phyloP scores from a whole-genome alignment of 2,113 vertebrate genomes.

The Fukomys damarensis region DNA sequence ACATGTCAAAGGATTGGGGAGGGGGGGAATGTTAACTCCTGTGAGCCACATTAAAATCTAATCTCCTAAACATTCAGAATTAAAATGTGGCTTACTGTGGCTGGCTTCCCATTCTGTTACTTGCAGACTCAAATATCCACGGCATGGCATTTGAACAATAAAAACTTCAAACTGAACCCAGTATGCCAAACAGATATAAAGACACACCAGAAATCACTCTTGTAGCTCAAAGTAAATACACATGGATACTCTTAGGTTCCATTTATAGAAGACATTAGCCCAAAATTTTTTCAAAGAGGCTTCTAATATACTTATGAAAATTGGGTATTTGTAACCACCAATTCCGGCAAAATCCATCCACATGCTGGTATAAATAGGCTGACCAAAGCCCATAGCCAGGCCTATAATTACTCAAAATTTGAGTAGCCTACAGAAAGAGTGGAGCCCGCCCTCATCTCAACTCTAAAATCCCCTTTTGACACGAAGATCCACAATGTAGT shows the following conservation, averaged over 20 bases:
- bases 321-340: neutral
- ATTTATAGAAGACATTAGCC: neutral
- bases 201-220: neutral
- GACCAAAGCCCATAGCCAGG: neutral
- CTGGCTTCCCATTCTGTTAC: neutral
- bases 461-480: neutral
- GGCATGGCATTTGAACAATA: neutral
- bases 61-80: neutral
- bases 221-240: neutral
- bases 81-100: neutral
- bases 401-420: neutral
- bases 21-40: neutral
- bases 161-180: neutral
- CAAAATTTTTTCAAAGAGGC: neutral
- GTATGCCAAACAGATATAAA: neutral
- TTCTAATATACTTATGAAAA: neutral
- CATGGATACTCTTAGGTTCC: neutral
- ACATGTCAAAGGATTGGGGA: constrained; percentile 2
- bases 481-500: neutral
- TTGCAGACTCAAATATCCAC: neutral
- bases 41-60: neutral
- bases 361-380: no score
- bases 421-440: neutral
- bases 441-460: fast-evolving
- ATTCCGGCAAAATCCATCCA: neutral